Evolutionary conservation across 2,797 vertebrate genomes (phyloP), one percentile per base, ranked within the genome.

Genomic region (Dermochelys coriacea): DNA sequence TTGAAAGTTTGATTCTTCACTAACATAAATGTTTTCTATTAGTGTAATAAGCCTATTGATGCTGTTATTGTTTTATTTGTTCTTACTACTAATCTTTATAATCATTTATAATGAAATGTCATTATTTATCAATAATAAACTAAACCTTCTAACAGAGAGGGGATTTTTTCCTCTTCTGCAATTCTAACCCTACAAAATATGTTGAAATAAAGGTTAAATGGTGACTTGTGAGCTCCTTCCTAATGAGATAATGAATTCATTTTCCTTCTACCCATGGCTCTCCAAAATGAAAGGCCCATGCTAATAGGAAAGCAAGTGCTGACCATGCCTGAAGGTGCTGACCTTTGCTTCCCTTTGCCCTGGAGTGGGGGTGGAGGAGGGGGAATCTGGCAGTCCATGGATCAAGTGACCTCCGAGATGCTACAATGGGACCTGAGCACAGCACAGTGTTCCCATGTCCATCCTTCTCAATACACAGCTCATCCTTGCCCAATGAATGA

Each of bases 331-430:
- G 82, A 75, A 95, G 93, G 97, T 88, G 85, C 54, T 97, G 97
- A 98, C 98, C 98, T 98, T 93, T 98, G 98, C 97, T 93, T 97
- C 96, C 94, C 80, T 92, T 88, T 95, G 96, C 96, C 97, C 97
- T 96, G 94, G 94, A 68, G 85, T 90, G 95, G 50, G 57, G 78
- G 77, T 55, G 61, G 41, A 79, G 74, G 71, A 77, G 86, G 91
- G 37, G 91, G 88, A 86, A 47, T 75, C 81, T 83, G 93, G 82
- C 90, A 96, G 94, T 96, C 75, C 45, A 74, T 96, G 61, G 74
- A 94, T 93, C 89, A 92, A 95, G 95, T 96, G 94, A 94, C 89
- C 95, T 92, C 82, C 71, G 77, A 77, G 82, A 84, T 87, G 61
- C 51, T 57, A 77, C 85, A 68, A 52, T 86, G 68, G 41, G 34